Evolutionary conservation across 1,140 invertebrate species (phyloP), one percentile per base, ranked within the genome.

Genomic region (Rhysida immarginata): DNA sequence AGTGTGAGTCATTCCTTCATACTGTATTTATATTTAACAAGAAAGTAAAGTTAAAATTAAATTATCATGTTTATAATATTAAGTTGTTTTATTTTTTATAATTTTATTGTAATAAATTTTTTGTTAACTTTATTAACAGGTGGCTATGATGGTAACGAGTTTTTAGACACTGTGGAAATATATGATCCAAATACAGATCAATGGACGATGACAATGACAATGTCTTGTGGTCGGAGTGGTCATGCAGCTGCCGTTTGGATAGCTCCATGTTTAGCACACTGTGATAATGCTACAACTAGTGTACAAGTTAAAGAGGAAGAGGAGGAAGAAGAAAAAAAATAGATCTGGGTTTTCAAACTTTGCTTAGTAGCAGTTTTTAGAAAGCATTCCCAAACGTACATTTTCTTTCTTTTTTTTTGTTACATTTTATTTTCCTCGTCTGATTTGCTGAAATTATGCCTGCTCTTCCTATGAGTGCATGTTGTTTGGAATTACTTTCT

Each of bases 161-260:
- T 92, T 71, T 68, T 91, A 35, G 78, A 80, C 54, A 82, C 82
- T 24, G 85, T 92, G 23, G 88, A 93, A 72, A 82, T 88, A 49
- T 95, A 88, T 65, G 84, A 92, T 71, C 84, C 86, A 25, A 70
- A 70, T 0, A 78, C 73, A 42, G 79, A 90, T 69, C 68, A 71
- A 26, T 95, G 90, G 91, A 74, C 75, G 53, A 73, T 77, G 57
- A 84, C 85, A 24, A 78, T 80, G 24, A 76, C 82, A 1, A 80
- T 94, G 70, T 82, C 83, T n/a, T 87, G 84, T 44, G 85, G 83
- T 20, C 78, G 88, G 57, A 92, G 87, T 26, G 90, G 89, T 5
- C 89, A 93, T 68, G 87, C 87, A 1, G 86, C 87, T 49, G 86
- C 87, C 13, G 85, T 92, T 1, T 88, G 84, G 61, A 84, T 83